Evolutionary conservation across 2,113 vertebrate species (phyloP).

Genomic region (Amia ocellicauda): DNA sequence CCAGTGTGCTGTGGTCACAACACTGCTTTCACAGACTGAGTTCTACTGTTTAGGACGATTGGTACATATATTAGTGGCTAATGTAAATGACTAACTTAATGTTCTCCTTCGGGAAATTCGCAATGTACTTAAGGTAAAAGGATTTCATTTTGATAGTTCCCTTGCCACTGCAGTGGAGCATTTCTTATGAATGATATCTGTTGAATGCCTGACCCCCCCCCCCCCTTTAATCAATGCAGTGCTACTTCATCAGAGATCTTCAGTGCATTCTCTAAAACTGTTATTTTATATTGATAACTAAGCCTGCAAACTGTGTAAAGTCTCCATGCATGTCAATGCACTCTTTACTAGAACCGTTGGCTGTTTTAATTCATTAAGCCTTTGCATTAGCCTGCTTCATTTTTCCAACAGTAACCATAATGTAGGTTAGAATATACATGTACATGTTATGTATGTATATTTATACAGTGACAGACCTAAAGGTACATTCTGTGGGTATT

Average conservation of each 20-base stretch:
- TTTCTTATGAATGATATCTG: slow-evolving; percentile 17
- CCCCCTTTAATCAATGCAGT: slow-evolving; percentile 34
- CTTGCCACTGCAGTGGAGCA: slow-evolving; percentile 22
- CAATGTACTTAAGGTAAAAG: slow-evolving; percentile 23
- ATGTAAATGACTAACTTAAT: slow-evolving; percentile 19
- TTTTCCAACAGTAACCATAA: too few species aligned
- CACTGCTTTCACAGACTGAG: slow-evolving; percentile 9
- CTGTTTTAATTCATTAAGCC: too few species aligned
- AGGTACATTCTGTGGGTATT: too few species aligned
- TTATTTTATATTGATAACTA: slow-evolving; percentile 39
- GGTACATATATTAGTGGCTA: slow-evolving; percentile 20
- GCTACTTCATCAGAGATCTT: slow-evolving; percentile 30
- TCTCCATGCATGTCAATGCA: too few species aligned
- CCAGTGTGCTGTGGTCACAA: slow-evolving; percentile 15
- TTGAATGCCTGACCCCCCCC: slow-evolving; percentile 23
- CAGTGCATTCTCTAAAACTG: slow-evolving; percentile 25
- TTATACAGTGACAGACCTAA: too few species aligned
- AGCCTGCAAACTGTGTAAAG: too few species aligned
- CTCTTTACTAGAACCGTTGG: too few species aligned
- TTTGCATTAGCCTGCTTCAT: too few species aligned
- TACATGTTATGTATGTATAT: too few species aligned
- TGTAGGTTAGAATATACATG: too few species aligned
- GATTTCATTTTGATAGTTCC: slow-evolving; percentile 21
- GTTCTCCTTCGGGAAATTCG: slow-evolving; percentile 19
- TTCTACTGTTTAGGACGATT: slow-evolving; percentile 23